Evolutionary conservation across 2,888 invertebrate species (phyloP).

Genomic region (Prosapia bicincta): DNA sequence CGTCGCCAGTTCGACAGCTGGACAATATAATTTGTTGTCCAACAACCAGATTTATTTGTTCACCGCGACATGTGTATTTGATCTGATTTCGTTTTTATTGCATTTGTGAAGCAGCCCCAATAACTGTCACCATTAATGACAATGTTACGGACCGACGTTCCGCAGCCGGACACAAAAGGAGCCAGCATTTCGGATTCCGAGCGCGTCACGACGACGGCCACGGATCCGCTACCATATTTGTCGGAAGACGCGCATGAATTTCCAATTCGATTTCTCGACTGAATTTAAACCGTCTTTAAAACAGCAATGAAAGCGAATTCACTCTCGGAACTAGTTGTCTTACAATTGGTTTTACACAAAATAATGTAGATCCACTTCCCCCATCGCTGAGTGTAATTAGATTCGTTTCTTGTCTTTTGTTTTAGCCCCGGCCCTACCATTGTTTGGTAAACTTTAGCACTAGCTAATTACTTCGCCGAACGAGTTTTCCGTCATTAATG

Average conservation of each 20-base stretch:
- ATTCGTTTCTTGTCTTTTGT: neutral
- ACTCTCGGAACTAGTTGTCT: neutral
- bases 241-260: neutral
- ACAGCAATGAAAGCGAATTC: neutral
- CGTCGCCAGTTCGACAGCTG: neutral
- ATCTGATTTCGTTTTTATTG: neutral
- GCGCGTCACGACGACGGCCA: neutral
- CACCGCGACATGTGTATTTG: neutral
- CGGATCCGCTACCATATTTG: neutral
- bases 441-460: neutral
- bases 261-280: neutral
- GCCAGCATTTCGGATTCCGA: neutral
- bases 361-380: neutral
- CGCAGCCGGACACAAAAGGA: neutral
- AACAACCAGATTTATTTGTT: neutral
- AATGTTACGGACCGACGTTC: neutral
- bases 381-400: neutral
- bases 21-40: neutral
- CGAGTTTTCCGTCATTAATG: neutral
- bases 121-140: neutral
- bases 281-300: neutral
- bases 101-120: neutral
- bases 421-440: neutral
- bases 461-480: neutral
- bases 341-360: neutral